phyloP scores from a whole-genome alignment of 2,888 invertebrate genomes.

The Mellilla xanthometata region DNA sequence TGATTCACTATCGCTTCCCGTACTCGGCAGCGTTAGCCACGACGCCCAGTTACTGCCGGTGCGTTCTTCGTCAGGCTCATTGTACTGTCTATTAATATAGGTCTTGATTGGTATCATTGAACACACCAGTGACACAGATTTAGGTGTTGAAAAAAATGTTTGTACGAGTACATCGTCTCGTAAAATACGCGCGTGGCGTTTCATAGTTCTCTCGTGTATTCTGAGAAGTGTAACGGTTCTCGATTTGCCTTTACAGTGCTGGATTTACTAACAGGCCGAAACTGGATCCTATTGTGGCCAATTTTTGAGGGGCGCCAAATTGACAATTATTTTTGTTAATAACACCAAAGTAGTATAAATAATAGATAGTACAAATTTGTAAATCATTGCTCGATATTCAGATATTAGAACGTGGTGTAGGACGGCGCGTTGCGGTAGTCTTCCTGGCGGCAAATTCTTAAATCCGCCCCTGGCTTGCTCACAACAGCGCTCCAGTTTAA shows the following conservation, averaged over 20 bases:
- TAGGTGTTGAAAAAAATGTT: conserved; percentile 60
- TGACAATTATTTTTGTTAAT: too few species aligned
- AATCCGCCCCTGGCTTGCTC: too few species aligned
- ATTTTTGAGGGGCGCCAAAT: too few species aligned
- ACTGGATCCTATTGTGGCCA: too few species aligned
- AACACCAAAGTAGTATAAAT: too few species aligned
- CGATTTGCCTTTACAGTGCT: too few species aligned
- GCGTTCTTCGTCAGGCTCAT: conserved; percentile 46
- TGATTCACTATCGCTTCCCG: conserved; percentile 46
- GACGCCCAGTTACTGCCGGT: conserved; percentile 35
- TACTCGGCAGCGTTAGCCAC: conserved; percentile 35
- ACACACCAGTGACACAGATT: conserved; percentile 64
- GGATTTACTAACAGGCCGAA: too few species aligned
- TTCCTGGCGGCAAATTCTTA: too few species aligned
- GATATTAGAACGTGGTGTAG: too few species aligned
- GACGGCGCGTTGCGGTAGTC: too few species aligned
- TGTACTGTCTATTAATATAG: conserved; percentile 53
- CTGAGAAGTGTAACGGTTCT: conserved; percentile 68
- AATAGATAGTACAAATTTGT: too few species aligned
- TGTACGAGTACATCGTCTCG: conserved; percentile 43
- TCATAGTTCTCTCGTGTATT: conserved; percentile 58
- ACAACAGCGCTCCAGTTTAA: conserved; percentile 65
- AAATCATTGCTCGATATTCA: too few species aligned
- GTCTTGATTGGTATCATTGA: conserved; percentile 54
- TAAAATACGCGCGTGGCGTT: conserved; percentile 53